A percentile compares a stretch with the other conserved stretches of the same genome.
Conservation (phyloP, 1,140 invertebrate species). For the Carcinoscorpius rotundicauda region DNA sequence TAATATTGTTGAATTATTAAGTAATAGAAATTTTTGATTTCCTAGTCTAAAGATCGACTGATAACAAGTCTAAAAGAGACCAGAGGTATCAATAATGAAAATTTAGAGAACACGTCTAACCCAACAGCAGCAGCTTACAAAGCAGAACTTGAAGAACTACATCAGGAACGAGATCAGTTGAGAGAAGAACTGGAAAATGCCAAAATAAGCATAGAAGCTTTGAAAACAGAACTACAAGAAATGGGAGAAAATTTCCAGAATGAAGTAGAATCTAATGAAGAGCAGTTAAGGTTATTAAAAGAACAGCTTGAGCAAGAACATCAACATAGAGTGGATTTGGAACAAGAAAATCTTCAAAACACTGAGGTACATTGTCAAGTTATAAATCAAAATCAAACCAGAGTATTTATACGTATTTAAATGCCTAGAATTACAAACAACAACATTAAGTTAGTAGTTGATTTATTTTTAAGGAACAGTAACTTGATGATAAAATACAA, state of each 20-base stretch:
- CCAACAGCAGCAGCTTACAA: slow-evolving; percentile 10
- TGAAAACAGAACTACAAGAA: slow-evolving; percentile 43
- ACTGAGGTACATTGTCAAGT: slow-evolving; percentile 28
- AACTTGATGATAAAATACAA: too few relatives aligned
- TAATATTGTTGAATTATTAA: too few relatives aligned
- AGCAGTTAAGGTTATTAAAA: slow-evolving; percentile 38
- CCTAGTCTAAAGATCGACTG: slow-evolving; percentile 58
- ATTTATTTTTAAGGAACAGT: too few relatives aligned
- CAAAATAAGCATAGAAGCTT: slow-evolving; percentile 39
- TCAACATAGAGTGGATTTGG: slow-evolving; percentile 39
- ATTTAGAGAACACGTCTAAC: too few relatives aligned
- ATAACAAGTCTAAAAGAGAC: slow-evolving; percentile 48
- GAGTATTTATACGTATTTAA: too few relatives aligned
- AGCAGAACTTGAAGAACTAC: slow-evolving; percentile 34
- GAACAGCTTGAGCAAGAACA: slow-evolving; percentile 43
- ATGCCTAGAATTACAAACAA: too few relatives aligned
- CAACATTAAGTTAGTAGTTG: too few relatives aligned
- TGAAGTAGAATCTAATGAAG: slow-evolving; percentile 28
- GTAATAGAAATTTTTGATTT: slow-evolving; percentile 2
- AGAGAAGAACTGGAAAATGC: slow-evolving; percentile 46
- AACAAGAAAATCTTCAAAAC: slow-evolving; percentile 45
- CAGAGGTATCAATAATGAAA: too few relatives aligned
- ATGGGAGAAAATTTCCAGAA: slow-evolving; percentile 30
- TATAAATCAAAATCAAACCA: too few relatives aligned
- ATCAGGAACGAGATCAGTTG: slow-evolving; percentile 46